Conservation (phyloP, 2,888 invertebrate genomes). For the Orthosia gracilis region DNA sequence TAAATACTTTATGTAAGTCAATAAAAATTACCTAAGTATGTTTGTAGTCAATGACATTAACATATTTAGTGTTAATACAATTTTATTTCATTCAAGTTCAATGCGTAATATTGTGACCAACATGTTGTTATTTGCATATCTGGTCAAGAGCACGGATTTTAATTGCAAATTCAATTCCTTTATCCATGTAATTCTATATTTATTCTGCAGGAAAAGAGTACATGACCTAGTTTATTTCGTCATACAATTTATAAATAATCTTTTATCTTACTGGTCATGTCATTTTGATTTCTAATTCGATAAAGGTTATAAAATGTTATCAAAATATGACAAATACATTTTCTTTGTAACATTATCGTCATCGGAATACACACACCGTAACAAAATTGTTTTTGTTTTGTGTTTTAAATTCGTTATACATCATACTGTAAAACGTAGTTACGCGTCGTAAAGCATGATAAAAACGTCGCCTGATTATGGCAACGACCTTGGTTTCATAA, state of each 20-base stretch:
- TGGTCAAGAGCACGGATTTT: constrained; percentile 35
- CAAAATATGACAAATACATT: constrained; percentile 12
- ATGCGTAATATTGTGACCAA: constrained; percentile 5
- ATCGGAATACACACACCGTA: not conserved
- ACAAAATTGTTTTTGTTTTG: too few species aligned
- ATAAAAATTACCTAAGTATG: constrained; percentile 1
- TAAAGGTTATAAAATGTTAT: not conserved
- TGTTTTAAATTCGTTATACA: not conserved
- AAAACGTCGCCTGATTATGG: constrained; percentile 1
- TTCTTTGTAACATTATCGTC: constrained; percentile 2
- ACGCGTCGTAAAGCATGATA: constrained; percentile 11
- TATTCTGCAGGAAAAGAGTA: not conserved
- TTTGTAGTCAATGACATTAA: constrained; percentile 20
- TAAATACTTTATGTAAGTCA: not conserved
- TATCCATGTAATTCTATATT: not conserved
- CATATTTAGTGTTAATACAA: not conserved
- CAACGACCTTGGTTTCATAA: constrained; percentile 1
- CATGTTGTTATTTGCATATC: constrained; percentile 16
- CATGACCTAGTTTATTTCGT: constrained; percentile 28
- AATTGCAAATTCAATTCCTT: constrained; percentile 27
- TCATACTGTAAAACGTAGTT: not conserved
- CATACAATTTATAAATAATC: constrained; percentile 16
- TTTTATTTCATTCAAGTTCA: not conserved
- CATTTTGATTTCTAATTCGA: constrained; percentile 35
- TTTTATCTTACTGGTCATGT: constrained; percentile 20